Percentiles rank a stretch among this genome's conserved stretches.
Conservation (phyloP, 1,140 invertebrate genomes). For the Sesamia nonagrioides region DNA sequence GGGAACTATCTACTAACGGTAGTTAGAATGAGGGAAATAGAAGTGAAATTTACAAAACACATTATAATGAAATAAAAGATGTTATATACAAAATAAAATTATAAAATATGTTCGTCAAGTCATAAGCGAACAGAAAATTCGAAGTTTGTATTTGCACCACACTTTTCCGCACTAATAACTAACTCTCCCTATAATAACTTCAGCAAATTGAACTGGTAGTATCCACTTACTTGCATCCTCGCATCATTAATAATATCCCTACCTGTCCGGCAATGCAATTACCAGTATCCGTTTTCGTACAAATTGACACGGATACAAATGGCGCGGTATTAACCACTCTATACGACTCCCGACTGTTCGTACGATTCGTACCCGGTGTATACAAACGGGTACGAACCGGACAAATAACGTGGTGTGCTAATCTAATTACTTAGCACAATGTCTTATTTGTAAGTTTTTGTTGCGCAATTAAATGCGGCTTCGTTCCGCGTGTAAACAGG, state of each 20-base stretch:
- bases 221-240: conserved; percentile 37
- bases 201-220: conserved; percentile 36
- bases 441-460: conserved; percentile 82
- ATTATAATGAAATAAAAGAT: no score
- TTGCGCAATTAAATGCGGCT: conserved; percentile 74
- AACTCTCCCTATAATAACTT: conserved; percentile 33
- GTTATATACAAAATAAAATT: no score
- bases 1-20: not conserved
- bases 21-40: not conserved
- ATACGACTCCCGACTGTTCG: conserved; percentile 54
- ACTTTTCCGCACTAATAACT: conserved; percentile 2
- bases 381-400: conserved; percentile 37
- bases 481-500: conserved; percentile 72
- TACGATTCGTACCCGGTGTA: conserved; percentile 2
- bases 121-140: not conserved
- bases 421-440: conserved; percentile 83
- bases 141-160: not conserved
- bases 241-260: conserved; percentile 47
- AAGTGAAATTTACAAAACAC: not conserved
- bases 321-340: conserved; percentile 65
- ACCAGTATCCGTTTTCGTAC: conserved; percentile 54
- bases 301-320: conserved; percentile 57
- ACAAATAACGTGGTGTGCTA: conserved; percentile 77
- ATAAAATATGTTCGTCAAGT: no score
- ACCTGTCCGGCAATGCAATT: conserved; percentile 51